These are phyloP conservation scores for human (Homo sapiens) DNA, from an alignment of 2,113 vertebrate species.

Conservation along the genomic window DNA sequence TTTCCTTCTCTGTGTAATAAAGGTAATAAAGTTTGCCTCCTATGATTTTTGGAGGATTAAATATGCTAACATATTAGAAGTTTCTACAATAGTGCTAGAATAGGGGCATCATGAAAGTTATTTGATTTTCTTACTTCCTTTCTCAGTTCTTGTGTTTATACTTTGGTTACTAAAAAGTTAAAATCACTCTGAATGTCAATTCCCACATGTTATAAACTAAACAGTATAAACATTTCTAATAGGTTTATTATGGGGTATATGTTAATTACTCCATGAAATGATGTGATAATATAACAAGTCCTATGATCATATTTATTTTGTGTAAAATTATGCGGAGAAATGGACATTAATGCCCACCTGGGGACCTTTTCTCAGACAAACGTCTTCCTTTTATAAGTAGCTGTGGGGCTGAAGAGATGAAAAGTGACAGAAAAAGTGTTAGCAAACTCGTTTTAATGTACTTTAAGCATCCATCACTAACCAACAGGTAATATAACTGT, in stretches of 20 bases:
- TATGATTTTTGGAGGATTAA: neutral
- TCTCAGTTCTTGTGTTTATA: neutral
- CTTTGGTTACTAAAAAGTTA: neutral
- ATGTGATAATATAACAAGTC: neutral
- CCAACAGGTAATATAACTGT: neutral
- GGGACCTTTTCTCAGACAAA: neutral
- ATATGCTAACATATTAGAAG: neutral
- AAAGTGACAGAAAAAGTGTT: neutral
- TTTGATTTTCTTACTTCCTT: neutral
- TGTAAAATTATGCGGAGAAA: neutral
- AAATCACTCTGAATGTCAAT: neutral
- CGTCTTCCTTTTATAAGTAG: neutral
- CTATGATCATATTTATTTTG: slow-evolving; percentile 18
- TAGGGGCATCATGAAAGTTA: neutral
- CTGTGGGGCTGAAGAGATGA: neutral
- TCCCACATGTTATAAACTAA: neutral
- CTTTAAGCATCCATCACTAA: slow-evolving; percentile 46
- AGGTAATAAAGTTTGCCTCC: neutral
- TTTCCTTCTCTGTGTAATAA: neutral
- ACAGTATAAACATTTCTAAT: neutral
- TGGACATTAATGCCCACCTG: neutral
- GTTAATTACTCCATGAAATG: neutral
- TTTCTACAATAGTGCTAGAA: neutral
- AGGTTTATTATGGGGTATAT: neutral
- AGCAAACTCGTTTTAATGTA: slow-evolving; percentile 43